Base-by-base conservation (phyloP, 2,888 invertebrate species). In the Oligia strigilis region DNA sequence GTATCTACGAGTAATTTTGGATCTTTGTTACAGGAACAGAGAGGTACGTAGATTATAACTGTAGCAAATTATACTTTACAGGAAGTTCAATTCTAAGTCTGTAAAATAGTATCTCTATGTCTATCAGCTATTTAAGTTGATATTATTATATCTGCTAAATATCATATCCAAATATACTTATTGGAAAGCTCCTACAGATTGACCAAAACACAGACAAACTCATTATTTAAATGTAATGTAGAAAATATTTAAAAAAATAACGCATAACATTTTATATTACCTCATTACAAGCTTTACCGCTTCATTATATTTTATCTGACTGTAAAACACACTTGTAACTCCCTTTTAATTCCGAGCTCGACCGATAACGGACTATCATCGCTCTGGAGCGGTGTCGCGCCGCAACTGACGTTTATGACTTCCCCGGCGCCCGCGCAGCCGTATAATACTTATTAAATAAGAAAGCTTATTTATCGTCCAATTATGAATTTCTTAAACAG, bases 251-350 rank as follows among this genome's bases (percentile, higher is more conserved):
- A 29, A 77, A 69, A 49, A 85, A 64, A 55, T 2, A 64, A 66
- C 74, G 23, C 49, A 29, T 79, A 62, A 70, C 67, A 74, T 83
- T 85, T 81, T 76, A 76, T 75, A 75, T n/a, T 80, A 65, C 73
- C 79, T 88, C 74, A 84, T 84, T 82, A 86, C 88, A 87, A 79
- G 80, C 36, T 77, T 77, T 79, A 90, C 77, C 60, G 75, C 87
- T 90, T 87, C 78, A 90, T 90, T 90, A 88, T 83, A 81, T 83
- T 88, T 82, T 85, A 88, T 87, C 80, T 85, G 82, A 84, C 85
- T 80, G 84, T 89, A 81, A 84, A 90, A 87, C 83, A 84, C 71
- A 79, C 72, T 85, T 85, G 85, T 89, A 86, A 87, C 78, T 83
- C 52, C 40, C 65, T 81, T 82, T 90, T 84, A 82, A 88, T 83